Evolutionary conservation across 2,888 invertebrate species (phyloP), one percentile per base, ranked within the genome.

Genomic region (Melieria picta): DNA sequence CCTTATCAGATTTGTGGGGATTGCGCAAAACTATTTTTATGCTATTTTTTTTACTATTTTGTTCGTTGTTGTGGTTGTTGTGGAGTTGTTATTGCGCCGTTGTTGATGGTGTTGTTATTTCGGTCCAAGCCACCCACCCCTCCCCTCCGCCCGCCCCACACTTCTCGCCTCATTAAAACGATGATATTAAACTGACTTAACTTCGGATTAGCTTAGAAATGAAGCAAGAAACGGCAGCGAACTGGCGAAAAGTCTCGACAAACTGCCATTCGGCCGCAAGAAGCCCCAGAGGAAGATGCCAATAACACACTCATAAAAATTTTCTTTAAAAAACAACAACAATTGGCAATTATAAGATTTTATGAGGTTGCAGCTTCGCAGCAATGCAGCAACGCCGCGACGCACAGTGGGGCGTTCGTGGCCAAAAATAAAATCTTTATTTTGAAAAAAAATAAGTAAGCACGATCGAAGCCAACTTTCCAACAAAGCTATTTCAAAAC

Each of bases 1-100:
- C 79, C 80, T 80, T 81, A 81, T 81, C 81, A 81, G 79, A 80
- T 80, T 80, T 80, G 78, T 76, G 77, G 72, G 80, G 77, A 80
- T 80, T 79, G 79, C 78, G 78, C 79, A 80, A 79, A 79, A 77
- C 77, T 78, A 78, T 79, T 79, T 78, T 77, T 77, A 75, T 77
- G 73, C 64, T 71, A 57, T 71, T 65, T 72, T 65, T 72, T 65
- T 16, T 67, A 50, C 60, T 47, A 65, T 71, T 46, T 68, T 66
- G 69, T n/a, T 73, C 61, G 67, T 70, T 65, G 64, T 42, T 75
- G 62, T 63, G 62, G 48, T 52, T 73, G 72, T 64, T 42, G n/a
- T 65, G 52, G 47, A 62, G 58, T 48, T 55, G 58, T 57, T 69
- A 57, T 47, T 72, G 66, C n/a, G 71, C 57, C 69, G 64, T 66